Percentiles rank a stretch among this genome's conserved stretches.
Evolutionary conservation across 2,113 vertebrate species (phyloP).

Genomic region (Tichodroma muraria): DNA sequence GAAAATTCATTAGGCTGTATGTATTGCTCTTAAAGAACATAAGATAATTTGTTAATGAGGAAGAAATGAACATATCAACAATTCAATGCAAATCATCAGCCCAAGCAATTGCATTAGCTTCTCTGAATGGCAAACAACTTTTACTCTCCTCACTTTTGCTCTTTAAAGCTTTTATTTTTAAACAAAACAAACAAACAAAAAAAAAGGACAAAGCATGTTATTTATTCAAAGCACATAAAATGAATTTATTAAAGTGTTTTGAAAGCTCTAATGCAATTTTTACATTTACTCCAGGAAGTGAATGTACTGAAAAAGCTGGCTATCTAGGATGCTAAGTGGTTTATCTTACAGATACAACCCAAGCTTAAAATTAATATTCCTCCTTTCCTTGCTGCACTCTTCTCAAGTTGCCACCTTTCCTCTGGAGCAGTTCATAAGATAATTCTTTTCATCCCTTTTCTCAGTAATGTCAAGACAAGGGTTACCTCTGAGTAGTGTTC

Average conservation of each 20-base stretch:
- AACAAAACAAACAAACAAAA: neutral
- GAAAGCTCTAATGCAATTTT: neutral
- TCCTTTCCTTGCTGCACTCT: neutral
- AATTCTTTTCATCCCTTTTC: neutral
- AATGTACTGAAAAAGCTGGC: neutral
- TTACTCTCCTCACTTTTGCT: neutral
- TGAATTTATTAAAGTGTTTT: neutral
- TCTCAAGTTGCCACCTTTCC: neutral
- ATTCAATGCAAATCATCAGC: neutral
- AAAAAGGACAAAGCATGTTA: neutral
- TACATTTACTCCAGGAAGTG: neutral
- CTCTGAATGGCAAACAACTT: neutral
- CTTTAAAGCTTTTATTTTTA: neutral
- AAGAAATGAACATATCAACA: neutral
- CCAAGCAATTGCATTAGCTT: neutral
- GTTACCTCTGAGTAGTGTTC: neutral
- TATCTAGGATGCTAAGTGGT: neutral
- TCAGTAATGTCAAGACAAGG: neutral
- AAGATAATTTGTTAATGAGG: neutral
- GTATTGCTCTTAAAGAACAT: neutral
- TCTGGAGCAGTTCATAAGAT: neutral
- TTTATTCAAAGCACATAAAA: neutral
- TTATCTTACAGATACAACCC: neutral
- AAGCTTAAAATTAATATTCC: neutral
- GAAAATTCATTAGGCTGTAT: neutral